These are phyloP conservation scores for Elanoides forficatus DNA, from an alignment of 2,113 vertebrate genomes.

Conservation along the genomic window DNA sequence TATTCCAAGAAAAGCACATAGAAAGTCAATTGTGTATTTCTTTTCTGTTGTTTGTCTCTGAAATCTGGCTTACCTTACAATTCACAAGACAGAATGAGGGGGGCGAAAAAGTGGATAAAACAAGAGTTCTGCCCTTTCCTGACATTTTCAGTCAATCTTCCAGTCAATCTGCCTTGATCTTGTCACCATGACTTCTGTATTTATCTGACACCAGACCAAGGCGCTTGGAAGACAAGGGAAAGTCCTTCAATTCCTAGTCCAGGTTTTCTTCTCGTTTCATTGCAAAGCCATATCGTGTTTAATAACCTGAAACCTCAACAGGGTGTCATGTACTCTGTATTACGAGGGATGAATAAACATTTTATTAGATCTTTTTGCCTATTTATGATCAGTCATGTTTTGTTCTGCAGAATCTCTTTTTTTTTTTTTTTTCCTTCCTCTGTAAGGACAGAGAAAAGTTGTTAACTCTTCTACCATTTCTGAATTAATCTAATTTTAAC, in stretches of 20 bases:
- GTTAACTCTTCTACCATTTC: not conserved
- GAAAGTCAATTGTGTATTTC: not conserved
- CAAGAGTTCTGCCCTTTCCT: not conserved
- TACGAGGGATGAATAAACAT: slow-evolving; percentile 8
- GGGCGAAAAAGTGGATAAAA: not conserved
- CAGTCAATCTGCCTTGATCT: not conserved
- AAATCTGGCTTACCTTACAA: not conserved
- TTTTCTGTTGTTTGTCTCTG: not conserved
- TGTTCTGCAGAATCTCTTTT: not conserved
- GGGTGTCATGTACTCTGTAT: not conserved
- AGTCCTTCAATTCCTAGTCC: not conserved
- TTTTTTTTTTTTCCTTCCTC: not conserved
- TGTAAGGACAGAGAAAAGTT: not conserved
- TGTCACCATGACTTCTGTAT: not conserved
- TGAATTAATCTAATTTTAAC: slow-evolving; percentile 42
- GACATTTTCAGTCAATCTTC: not conserved
- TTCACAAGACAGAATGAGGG: not conserved
- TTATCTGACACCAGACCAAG: not conserved
- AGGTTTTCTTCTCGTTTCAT: not conserved
- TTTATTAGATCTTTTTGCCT: not conserved
- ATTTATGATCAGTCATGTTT: slow-evolving; percentile 19
- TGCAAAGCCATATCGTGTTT: slow-evolving; percentile 1
- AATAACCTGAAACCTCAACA: slow-evolving; percentile 7
- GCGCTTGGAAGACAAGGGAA: not conserved
- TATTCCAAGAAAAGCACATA: not conserved